A percentile compares a stretch with the other conserved stretches of the same genome.
phyloP scores from a whole-genome alignment of 2,888 invertebrate species.

The Podotricha telesiphe region DNA sequence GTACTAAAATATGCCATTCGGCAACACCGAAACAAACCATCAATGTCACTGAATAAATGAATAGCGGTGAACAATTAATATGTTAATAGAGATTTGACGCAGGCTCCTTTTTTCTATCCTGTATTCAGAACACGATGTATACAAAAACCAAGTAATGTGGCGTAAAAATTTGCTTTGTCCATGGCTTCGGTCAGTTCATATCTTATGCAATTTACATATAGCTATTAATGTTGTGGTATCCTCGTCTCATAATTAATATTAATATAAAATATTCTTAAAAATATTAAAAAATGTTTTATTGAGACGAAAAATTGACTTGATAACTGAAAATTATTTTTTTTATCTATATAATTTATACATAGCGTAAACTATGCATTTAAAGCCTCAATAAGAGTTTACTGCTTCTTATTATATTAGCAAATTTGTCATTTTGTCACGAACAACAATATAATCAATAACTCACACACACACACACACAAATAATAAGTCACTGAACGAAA shows the following conservation, averaged over 20 bases:
- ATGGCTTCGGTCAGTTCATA: slow-evolving; percentile 56
- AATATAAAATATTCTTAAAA: neutral
- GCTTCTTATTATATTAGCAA: too few species aligned
- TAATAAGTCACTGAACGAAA: too few species aligned
- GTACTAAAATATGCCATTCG: slow-evolving; percentile 74
- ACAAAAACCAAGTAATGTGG: slow-evolving; percentile 65
- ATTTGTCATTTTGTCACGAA: too few species aligned
- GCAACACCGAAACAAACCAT: slow-evolving; percentile 81
- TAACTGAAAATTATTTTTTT: too few species aligned
- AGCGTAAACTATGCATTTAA: too few species aligned
- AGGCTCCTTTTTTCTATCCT: slow-evolving; percentile 59
- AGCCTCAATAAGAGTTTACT: too few species aligned
- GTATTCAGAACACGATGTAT: slow-evolving; percentile 71
- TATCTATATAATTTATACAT: too few species aligned
- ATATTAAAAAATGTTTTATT: too few species aligned
- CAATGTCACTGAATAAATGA: slow-evolving; percentile 78
- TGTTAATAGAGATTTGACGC: slow-evolving; percentile 76
- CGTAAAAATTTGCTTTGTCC: slow-evolving; percentile 67
- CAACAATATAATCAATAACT: too few species aligned
- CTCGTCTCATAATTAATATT: neutral
- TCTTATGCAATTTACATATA: slow-evolving; percentile 57
- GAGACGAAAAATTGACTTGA: too few species aligned
- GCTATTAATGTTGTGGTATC: slow-evolving; percentile 9
- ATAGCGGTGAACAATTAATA: slow-evolving; percentile 77
- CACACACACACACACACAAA: too few species aligned